Evolutionary conservation across 2,888 invertebrate genomes (phyloP).

Genomic region (Tipula confusa): DNA sequence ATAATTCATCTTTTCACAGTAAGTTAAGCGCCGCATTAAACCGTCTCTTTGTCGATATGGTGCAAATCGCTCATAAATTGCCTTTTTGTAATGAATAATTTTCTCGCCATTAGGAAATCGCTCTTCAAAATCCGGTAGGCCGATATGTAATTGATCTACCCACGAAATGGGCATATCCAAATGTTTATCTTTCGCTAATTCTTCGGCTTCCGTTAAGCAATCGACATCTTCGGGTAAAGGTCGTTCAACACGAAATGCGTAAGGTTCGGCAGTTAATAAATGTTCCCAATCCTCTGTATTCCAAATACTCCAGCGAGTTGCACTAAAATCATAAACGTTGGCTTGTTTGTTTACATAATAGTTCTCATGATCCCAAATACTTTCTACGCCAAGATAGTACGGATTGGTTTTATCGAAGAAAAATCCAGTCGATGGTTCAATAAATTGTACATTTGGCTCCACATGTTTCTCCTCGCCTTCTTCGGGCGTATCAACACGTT

Average conservation of each 20-base stretch:
- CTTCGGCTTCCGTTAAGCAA: constrained; percentile 47
- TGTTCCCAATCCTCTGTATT: constrained; percentile 66
- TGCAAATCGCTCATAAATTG: constrained; percentile 70
- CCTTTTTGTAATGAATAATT: constrained; percentile 65
- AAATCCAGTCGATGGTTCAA: constrained; percentile 79
- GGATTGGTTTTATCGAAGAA: constrained; percentile 54
- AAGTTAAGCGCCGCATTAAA: constrained; percentile 38
- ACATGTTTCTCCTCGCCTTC: constrained; percentile 42
- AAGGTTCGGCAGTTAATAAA: constrained; percentile 66
- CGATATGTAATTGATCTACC: constrained; percentile 63
- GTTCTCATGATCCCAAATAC: constrained; percentile 81
- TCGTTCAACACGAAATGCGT: constrained; percentile 46
- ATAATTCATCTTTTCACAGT: constrained; percentile 42
- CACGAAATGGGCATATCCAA: constrained; percentile 72
- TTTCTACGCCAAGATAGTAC: constrained; percentile 73
- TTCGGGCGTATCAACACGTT: constrained; percentile 42
- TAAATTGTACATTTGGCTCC: constrained; percentile 59
- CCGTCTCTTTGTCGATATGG: constrained; percentile 69
- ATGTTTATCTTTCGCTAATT: constrained; percentile 59
- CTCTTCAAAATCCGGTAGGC: constrained; percentile 55
- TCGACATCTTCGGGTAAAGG: constrained; percentile 52
- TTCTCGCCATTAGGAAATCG: constrained; percentile 72
- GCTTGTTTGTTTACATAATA: constrained; percentile 73
- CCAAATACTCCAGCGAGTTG: constrained; percentile 60
- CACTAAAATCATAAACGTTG: constrained; percentile 51